Conservation (phyloP, 1,140 invertebrate genomes). For the Babylonia areolata region DNA sequence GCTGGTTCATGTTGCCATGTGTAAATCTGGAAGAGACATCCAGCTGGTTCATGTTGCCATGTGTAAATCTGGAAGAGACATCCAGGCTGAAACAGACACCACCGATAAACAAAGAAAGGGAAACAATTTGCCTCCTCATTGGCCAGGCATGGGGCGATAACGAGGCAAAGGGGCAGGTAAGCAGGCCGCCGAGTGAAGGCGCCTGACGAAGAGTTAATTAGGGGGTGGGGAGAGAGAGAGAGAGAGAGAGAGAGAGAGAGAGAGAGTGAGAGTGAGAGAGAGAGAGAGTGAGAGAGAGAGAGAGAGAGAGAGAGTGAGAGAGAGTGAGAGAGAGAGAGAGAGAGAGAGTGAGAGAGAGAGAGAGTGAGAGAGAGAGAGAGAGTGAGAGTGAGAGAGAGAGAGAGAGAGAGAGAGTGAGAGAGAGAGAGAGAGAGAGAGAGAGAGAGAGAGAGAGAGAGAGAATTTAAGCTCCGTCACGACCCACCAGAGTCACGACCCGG, state of each 20-base stretch:
- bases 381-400: neutral
- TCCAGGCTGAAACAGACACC: too few relatives aligned
- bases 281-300: neutral
- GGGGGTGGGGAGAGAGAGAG: neutral
- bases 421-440: conserved; percentile 16
- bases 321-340: neutral
- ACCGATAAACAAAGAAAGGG: too few relatives aligned
- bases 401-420: conserved; percentile 12
- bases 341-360: neutral
- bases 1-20: too few relatives aligned
- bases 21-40: too few relatives aligned
- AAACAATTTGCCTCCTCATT: too few relatives aligned
- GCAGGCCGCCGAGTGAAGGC: too few relatives aligned
- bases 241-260: neutral
- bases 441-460: conserved; percentile 16
- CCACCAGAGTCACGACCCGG: too few relatives aligned
- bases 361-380: neutral
- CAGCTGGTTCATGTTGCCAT: too few relatives aligned
- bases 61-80: too few relatives aligned
- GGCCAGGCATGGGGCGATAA: too few relatives aligned
- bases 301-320: neutral
- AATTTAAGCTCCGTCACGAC: neutral
- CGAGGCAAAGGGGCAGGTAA: too few relatives aligned
- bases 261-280: neutral
- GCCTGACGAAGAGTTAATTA: too few relatives aligned